Conservation (phyloP, 2,797 vertebrate species). For the Eutrigla gurnardus region DNA sequence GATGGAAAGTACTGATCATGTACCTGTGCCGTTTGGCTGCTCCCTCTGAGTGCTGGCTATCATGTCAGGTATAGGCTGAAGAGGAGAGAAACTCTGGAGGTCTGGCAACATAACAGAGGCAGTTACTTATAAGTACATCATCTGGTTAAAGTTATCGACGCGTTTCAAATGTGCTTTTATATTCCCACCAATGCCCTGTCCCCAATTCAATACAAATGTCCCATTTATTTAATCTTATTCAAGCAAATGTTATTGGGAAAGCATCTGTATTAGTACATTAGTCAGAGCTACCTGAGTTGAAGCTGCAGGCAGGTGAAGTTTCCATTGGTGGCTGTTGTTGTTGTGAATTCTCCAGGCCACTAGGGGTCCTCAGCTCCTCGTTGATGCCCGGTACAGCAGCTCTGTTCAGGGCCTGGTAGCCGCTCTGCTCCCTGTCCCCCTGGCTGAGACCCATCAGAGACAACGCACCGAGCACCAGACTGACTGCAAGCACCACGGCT, state of each 20-base stretch:
- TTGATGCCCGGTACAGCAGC: constrained; percentile 75
- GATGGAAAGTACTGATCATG: accelerated
- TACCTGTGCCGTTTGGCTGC: constrained; percentile 84
- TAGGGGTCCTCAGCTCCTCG: constrained; percentile 73
- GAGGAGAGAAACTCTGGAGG: constrained; percentile 73
- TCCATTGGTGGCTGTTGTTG: constrained; percentile 47
- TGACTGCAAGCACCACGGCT: constrained; percentile 87
- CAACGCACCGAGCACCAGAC: constrained; percentile 87
- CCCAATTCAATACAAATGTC: not conserved
- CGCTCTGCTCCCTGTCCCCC: constrained; percentile 83
- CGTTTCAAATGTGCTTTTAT: too few species aligned
- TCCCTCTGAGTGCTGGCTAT: constrained; percentile 78
- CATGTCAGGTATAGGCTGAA: constrained; percentile 80
- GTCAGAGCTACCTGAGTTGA: constrained; percentile 81
- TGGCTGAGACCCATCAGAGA: constrained; percentile 95
- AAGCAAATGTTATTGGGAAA: too few species aligned
- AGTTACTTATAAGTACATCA: not conserved
- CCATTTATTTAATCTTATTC: too few species aligned
- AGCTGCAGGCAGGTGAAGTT: constrained; percentile 64
- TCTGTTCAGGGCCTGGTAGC: constrained; percentile 88
- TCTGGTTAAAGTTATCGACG: not conserved
- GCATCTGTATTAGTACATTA: not conserved
- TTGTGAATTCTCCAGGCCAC: constrained; percentile 71
- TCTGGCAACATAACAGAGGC: constrained; percentile 61
- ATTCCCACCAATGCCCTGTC: too few species aligned